Evolutionary conservation across 2,113 vertebrate species (phyloP).

Genomic region (Seriola rivoliana): DNA sequence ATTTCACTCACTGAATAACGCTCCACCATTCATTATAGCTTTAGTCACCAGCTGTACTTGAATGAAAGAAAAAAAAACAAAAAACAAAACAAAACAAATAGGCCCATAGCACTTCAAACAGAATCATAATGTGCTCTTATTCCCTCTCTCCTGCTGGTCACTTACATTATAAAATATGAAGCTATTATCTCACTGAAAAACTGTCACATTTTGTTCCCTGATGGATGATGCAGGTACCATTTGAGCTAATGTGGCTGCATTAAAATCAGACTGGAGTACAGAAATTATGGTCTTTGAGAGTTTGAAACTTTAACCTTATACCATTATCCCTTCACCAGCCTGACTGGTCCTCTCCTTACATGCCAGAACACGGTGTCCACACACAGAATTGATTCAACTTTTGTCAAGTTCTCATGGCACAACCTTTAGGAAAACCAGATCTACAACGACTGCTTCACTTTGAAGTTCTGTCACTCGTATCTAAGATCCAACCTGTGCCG

Average conservation of each 20-base stretch:
- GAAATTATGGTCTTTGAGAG: slow-evolving; percentile 28
- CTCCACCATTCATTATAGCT: slow-evolving; percentile 11
- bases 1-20: slow-evolving; percentile 42
- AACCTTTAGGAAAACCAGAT: no score
- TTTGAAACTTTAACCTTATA: slow-evolving; percentile 19
- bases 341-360: slow-evolving; percentile 1
- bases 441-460: no score
- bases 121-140: slow-evolving; percentile 6
- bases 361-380: neutral
- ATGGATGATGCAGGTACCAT: slow-evolving; percentile 20
- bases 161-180: slow-evolving; percentile 21
- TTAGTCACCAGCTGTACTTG: slow-evolving; percentile 18
- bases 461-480: neutral
- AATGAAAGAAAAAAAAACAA: slow-evolving; percentile 6
- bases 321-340: slow-evolving; percentile 10
- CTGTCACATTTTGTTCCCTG: neutral
- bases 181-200: slow-evolving; percentile 22
- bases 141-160: slow-evolving; percentile 19
- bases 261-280: slow-evolving; percentile 32
- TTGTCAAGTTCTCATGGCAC: neutral
- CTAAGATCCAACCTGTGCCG: neutral
- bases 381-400: neutral
- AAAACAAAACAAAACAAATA: neutral
- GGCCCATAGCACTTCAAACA: slow-evolving; percentile 20
- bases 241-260: slow-evolving; percentile 33